phyloP scores from a whole-genome alignment of 2,888 invertebrate species.

The Rhagonycha lutea region DNA sequence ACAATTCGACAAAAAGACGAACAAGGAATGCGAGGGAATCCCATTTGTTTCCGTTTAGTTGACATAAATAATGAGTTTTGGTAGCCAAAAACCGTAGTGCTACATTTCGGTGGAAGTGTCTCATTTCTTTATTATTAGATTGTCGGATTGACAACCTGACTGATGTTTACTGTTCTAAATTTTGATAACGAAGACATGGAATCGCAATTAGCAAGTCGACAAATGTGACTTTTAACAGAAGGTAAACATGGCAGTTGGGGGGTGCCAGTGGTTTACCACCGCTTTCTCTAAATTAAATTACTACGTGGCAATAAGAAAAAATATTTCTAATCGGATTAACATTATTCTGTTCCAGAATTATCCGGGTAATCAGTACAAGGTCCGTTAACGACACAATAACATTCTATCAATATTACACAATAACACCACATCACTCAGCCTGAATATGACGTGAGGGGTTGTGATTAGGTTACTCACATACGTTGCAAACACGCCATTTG shows the following conservation, averaged over 20 bases:
- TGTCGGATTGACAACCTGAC: not conserved
- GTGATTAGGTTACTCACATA: slow-evolving; percentile 35
- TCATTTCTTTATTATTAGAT: not conserved
- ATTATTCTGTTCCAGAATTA: not conserved
- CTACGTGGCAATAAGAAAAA: not conserved
- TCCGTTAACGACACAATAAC: slow-evolving; percentile 3
- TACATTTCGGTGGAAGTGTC: not conserved
- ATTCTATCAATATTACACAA: slow-evolving; percentile 18
- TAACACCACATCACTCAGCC: slow-evolving; percentile 25
- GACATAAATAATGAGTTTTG: not conserved
- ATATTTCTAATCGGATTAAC: not conserved
- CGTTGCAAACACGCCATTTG: slow-evolving; percentile 33
- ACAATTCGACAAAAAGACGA: not conserved
- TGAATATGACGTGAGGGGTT: slow-evolving; percentile 35
- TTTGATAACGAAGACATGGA: not conserved
- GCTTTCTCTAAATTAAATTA: not conserved
- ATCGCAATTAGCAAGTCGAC: not conserved
- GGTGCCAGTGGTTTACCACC: not conserved
- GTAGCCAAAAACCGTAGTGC: not conserved
- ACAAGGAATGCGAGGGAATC: not conserved
- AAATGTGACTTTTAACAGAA: not conserved
- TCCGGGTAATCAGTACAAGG: not conserved
- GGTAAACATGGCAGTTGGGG: not conserved
- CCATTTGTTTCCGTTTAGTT: not conserved
- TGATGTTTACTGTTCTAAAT: not conserved